Base-by-base conservation (phyloP, 2,113 vertebrate species). In the Brachionichthys hirsutus region DNA sequence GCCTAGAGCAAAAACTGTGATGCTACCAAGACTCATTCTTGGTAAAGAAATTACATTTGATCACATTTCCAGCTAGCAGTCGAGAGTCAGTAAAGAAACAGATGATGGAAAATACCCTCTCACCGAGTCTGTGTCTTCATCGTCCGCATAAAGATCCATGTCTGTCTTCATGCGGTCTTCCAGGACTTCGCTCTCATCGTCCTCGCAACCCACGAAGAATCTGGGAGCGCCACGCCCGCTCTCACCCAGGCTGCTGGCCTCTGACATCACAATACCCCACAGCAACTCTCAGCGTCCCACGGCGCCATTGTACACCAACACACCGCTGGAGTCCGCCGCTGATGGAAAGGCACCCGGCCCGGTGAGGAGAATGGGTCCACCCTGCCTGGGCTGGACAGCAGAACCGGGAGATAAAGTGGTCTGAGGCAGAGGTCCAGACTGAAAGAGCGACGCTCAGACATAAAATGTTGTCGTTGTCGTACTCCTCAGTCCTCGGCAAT, bases 171-270 rank as follows among this genome's bases (percentile, higher is more conserved):
- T 93, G 92, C 92, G 93, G 87, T 88, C 93, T 35, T 89, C 94
- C 89, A 84, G 85, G 81, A 89, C 89, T 75, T 95, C 94, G 88
- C 91, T 93, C 83, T 97, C 96, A 92, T 97, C 95, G 91, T 92
- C 92, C 81, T 94, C 94, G 92, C 93, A 94, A 91, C 95, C 96
- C 13, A 99, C 93, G 83, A 98, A 97, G 93, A 99, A 98, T 92
- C 91, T 96, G 90, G 96, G 94, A 81, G 93, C 79, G 79, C 91
- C 89, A 84, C 73, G 89, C 80, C 92, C 89, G 86, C 92, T 93
- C 92, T 95, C 94, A 77, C 77, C 89, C 90, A 90, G 91, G 91
- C 94, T 93, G 92, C 89, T 90, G 93, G 93, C 84, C 80, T 94
- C 93, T 94, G 94, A 98, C 97, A 99, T 99, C 85, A 94, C 92